Base-by-base conservation (phyloP, 2,888 invertebrate species). In the Ornithoptera alexandrae region DNA sequence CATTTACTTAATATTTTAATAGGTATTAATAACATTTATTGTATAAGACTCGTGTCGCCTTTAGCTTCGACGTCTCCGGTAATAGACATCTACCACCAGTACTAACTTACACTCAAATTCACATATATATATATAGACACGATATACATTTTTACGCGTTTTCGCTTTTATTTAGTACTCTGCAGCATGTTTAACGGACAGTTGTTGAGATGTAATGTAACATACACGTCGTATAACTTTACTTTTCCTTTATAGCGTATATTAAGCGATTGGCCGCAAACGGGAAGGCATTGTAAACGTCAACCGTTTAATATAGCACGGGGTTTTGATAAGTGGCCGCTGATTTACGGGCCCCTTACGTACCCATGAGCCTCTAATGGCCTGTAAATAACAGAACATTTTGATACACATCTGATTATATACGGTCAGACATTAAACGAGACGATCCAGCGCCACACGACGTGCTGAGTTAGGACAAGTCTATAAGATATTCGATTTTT, bases 281-380 rank as follows among this genome's bases (percentile, higher is more conserved):
- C 30, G 36, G 7, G 58, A 59, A 8, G 22, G 17, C n/a, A 39
- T 70, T 65, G 66, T 74, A 75, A 74, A 74, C 39, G 74, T 72
- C 74, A 68, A 66, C 68, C 62, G 62, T 62, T 69, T 65, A 62
- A 62, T 69, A 65, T 62, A 62, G 57, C 65, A 20, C 12, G 42
- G 56, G 57, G 42, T 50, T 74, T 74, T 73, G 72, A 74, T 75
- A 73, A 65, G 50, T 64, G 22, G 24, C 50, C 39, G 42, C 68
- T 78, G 76, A 77, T 78, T 76, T 76, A 79, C 76, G 58, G 68
- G 39, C 70, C 64, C 59, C 72, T 74, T 74, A 71, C 70, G 71
- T 67, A 72, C 73, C 68, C 61, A 62, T 61, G 62, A 57, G 50
- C 18, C 71, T 57, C 67, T 74, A 72, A 74, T 72, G 73, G 73